phyloP scores from a whole-genome alignment of 1,140 invertebrate species.

The Scaptomyza pallida region DNA sequence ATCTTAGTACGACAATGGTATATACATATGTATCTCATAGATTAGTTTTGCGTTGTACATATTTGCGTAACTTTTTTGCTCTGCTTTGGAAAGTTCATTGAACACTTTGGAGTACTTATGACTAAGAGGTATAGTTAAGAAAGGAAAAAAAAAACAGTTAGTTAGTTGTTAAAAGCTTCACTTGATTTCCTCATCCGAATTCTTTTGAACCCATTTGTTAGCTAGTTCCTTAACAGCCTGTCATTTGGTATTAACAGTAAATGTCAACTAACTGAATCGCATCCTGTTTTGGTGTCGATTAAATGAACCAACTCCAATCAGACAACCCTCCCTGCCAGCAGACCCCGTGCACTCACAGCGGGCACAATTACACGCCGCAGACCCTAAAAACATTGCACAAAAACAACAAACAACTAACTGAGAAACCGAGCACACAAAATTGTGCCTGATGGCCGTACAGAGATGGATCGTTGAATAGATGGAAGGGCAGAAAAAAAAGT shows the following conservation, averaged over 20 bases:
- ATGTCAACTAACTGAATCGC: slow-evolving; percentile 66
- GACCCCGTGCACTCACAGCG: slow-evolving; percentile 50
- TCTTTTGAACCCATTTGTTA: not conserved
- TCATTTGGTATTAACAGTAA: slow-evolving; percentile 68
- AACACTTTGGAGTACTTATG: not conserved
- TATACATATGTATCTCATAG: slow-evolving; percentile 49
- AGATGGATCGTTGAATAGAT: slow-evolving; percentile 58
- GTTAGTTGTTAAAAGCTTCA: not conserved
- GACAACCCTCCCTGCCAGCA: slow-evolving; percentile 45
- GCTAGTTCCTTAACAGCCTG: slow-evolving; percentile 46
- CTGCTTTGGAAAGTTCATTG: slow-evolving; percentile 36
- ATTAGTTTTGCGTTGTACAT: slow-evolving; percentile 67
- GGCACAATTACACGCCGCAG: slow-evolving; percentile 79
- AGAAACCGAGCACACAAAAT: slow-evolving; percentile 53
- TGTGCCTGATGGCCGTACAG: slow-evolving; percentile 75
- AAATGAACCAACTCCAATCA: slow-evolving; percentile 69
- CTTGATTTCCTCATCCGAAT: slow-evolving; percentile 1
- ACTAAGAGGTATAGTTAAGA: not conserved
- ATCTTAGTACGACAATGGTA: slow-evolving; percentile 37
- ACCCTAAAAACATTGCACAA: slow-evolving; percentile 65
- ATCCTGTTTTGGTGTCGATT: slow-evolving; percentile 66
- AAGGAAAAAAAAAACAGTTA: not conserved
- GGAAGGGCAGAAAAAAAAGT: slow-evolving; percentile 10
- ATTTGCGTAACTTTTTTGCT: slow-evolving; percentile 66
- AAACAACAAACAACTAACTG: slow-evolving; percentile 25